These are phyloP conservation scores for Anticlea derivata DNA, from an alignment of 2,888 invertebrate genomes.

Conservation along the genomic window DNA sequence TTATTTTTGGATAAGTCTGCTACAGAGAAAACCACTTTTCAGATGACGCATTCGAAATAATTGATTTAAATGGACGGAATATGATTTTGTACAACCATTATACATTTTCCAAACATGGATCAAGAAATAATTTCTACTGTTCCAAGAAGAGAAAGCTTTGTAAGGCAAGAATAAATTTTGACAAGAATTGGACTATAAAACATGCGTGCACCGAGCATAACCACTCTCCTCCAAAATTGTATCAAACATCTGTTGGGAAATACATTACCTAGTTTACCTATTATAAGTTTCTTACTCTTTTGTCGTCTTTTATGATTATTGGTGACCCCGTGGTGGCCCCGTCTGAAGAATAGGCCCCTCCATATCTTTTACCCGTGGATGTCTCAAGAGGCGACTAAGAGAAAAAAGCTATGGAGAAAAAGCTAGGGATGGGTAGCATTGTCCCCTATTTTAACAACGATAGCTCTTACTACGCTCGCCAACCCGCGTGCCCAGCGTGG, in stretches of 20 bases:
- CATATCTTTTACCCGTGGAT: no score
- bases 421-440: no score
- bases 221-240: constrained; percentile 23
- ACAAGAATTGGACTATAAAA: constrained; percentile 14
- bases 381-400: no score
- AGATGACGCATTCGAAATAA: background rate
- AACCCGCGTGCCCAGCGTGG: no score
- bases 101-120: constrained; percentile 13
- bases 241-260: background rate
- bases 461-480: no score
- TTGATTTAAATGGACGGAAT: constrained; percentile 2
- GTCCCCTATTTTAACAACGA: no score
- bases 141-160: constrained; percentile 21
- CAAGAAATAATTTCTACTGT: constrained; percentile 9
- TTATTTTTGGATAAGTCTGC: no score
- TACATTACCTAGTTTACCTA: background rate
- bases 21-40: background rate
- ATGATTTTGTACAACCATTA: constrained; percentile 15
- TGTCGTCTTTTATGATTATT: no score
- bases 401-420: no score
- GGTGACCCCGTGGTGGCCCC: no score
- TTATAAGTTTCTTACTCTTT: no score
- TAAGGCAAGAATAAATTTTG: constrained; percentile 22
- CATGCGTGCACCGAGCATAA: constrained; percentile 10
- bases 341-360: no score